These are phyloP conservation scores for Nyctalus aviator DNA, from an alignment of 2,797 vertebrate genomes.

Conservation along the genomic window DNA sequence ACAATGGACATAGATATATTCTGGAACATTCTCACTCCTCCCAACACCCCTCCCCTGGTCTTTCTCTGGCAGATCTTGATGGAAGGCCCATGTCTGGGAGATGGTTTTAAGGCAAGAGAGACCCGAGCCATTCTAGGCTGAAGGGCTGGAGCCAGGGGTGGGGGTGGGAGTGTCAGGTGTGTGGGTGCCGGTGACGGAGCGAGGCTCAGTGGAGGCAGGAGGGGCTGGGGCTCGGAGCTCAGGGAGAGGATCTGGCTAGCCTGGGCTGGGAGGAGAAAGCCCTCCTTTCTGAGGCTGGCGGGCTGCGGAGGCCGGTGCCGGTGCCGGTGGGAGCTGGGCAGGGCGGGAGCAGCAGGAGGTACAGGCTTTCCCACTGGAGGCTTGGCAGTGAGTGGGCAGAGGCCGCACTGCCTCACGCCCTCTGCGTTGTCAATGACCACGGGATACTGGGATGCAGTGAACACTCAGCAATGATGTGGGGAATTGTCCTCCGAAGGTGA, in stretches of 20 bases:
- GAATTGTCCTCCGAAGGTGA: background rate
- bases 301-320: background rate
- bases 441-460: accelerated
- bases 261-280: background rate
- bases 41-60: background rate
- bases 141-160: background rate
- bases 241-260: background rate
- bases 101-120: background rate
- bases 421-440: background rate
- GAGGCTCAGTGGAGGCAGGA: background rate
- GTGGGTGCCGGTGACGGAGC: background rate
- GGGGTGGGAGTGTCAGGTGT: background rate
- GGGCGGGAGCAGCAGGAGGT: background rate
- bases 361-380: accelerated
- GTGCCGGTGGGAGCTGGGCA: background rate
- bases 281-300: background rate
- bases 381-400: background rate
- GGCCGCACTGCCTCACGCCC: background rate
- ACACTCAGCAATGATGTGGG: background rate
- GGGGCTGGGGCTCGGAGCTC: background rate
- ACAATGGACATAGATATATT: background rate
- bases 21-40: background rate
- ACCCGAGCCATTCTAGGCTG: background rate
- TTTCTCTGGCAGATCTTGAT: background rate
- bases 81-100: background rate